Evolutionary conservation across 2,888 invertebrate species (phyloP), one percentile per base, ranked within the genome.

Genomic region (Eurytoma adleriae): DNA sequence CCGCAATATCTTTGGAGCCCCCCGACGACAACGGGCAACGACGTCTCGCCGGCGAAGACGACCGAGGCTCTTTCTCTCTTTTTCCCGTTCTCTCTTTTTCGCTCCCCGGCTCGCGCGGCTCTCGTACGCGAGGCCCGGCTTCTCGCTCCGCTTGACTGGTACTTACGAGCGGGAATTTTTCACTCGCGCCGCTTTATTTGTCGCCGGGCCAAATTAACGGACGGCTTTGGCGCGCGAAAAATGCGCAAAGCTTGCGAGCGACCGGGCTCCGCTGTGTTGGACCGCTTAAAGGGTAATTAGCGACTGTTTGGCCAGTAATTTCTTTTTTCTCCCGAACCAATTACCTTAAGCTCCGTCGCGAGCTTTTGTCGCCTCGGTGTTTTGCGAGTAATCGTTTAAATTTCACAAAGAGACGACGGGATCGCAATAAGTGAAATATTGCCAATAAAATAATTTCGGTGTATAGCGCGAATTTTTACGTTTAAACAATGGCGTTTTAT

Each of bases 81-180:
- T 52, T 61, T 62, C 61, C 30, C 78, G 66, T 30, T 56, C 72
- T 57, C 78, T n/a, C 20, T 67, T 20, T 40, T 62, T 75, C 62
- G 71, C 67, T 56, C 54, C 30, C 59, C n/a, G 52, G 52, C 67
- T 13, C 50, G 40, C 67, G 56, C 71, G 20, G 3, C 30, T 20
- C 24, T 2, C 30, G 61, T 24, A 16, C 24, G 20, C 27, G 61
- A 27, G 40, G 27, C 0, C 16, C 14, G 24, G 14, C 24, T 61
- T 24, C 16, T 14, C n/a, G 1, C 10, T 16, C 24, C 14, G 24
- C 30, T 30, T 30, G 75, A 78, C 73, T 78, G 64, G 77, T 80
- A 80, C 80, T 68, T 70, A 70, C 74, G 73, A 74, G 69, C 20
- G 73, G 40, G 70, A 72, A 72, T 67, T 74, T 80, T 78, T 70